Base-by-base conservation (phyloP, 2,797 vertebrate genomes). In the Adelosebastes latens region DNA sequence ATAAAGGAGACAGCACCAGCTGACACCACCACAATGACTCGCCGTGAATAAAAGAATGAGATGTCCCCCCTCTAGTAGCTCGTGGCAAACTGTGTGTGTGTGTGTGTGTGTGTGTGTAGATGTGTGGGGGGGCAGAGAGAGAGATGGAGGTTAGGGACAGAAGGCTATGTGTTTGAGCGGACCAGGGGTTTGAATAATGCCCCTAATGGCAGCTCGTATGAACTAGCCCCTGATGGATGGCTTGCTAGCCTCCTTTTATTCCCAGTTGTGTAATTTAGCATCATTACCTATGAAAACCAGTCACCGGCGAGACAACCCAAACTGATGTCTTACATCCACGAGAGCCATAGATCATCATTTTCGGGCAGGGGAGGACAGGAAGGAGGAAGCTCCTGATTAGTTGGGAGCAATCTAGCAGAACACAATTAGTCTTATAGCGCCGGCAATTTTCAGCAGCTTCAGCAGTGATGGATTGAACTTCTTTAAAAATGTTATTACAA, bases 1-100 rank as follows among this genome's bases (percentile, higher is more conserved):
- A 95, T 93, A 95, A 95, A 94, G 92, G 91, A 94, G 92, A 94
- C 82, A 78, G 88, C 87, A 91, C 94, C 92, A 92, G 93, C 89
- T 92, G 92, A 95, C 94, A 94, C 92, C 92, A 90, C 83, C 92
- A 94, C 92, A 94, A 94, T 93, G 92, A 91, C 92, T 93, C 85
- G 92, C 89, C 77, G 73, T 77, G 89, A 89, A 93, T 89, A 83
- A 93, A 93, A 93, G 91, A 94, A 93, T 93, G 92, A 94, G 91
- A 94, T 89, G 91, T 94, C n/a, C 87, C 90, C 86, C 86, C 90
- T 92, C 81, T 83, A 39, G 88, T 93, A 86, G 89, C 93, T 93
- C 2, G 65, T 91, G 92, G 93, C 87, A 72, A 93, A 89, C 72
- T 81, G 49, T 84, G 79, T 55, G 62, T 77, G 65, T 75, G 75